These are phyloP conservation scores for Chiroxiphia lanceolata DNA, from an alignment of 2,797 vertebrate species.

Conservation along the genomic window DNA sequence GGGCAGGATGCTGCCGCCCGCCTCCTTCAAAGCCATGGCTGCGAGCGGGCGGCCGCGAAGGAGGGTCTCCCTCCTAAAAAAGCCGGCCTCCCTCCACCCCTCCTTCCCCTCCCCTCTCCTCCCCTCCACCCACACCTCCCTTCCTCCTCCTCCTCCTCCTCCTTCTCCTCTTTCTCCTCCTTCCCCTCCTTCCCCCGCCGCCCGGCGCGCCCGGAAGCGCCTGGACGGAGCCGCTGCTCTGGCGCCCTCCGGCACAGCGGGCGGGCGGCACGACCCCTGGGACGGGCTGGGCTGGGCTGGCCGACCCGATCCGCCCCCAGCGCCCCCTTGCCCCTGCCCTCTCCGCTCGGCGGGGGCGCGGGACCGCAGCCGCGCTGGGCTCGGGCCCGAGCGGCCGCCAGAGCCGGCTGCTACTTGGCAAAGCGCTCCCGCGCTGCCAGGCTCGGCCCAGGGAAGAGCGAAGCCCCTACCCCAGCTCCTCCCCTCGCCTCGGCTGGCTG, in stretches of 20 bases:
- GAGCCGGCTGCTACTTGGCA: conserved; percentile 28
- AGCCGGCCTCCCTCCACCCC: conserved; percentile 25
- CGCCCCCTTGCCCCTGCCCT: not conserved
- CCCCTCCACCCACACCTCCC: not conserved
- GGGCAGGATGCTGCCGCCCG: conserved; percentile 79
- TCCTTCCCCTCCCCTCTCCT: not conserved
- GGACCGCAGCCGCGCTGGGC: conserved; percentile 50
- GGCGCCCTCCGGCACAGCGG: not conserved
- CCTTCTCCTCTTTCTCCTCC: not conserved
- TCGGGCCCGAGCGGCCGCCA: conserved; percentile 11
- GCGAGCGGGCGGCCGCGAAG: conserved; percentile 55
- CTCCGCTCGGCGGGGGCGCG: not conserved
- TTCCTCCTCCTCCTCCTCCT: not conserved
- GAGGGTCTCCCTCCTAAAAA: conserved; percentile 66
- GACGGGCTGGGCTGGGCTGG: not conserved
- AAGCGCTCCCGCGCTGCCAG: conserved; percentile 3
- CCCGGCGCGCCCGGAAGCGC: conserved; percentile 35
- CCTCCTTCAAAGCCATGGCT: conserved; percentile 86
- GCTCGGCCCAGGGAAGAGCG: not conserved
- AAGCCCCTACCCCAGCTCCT: conserved; percentile 23
- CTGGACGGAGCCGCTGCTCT: not conserved
- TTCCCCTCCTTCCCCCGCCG: not conserved
- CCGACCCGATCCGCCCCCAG: not conserved
- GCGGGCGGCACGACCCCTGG: not conserved
- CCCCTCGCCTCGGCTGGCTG: conserved; percentile 15